Evolutionary conservation across 2,113 vertebrate genomes (phyloP).

Genomic region (Eudyptes chrysolophus): DNA sequence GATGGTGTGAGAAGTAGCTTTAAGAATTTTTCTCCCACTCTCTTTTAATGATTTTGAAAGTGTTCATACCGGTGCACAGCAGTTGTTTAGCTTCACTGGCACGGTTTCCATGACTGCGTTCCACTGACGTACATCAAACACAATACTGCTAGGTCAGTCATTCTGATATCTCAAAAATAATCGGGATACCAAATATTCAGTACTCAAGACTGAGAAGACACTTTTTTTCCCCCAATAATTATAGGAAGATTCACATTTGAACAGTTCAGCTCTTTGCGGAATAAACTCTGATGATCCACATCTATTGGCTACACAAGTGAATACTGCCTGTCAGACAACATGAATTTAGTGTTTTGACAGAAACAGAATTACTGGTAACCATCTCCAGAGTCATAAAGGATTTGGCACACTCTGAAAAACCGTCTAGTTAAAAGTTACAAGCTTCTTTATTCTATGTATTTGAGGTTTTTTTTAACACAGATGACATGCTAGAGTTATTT

Average conservation of each 20-base stretch:
- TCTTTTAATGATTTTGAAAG: background rate
- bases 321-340: background rate
- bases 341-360: background rate
- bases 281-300: background rate
- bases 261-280: background rate
- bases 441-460: background rate
- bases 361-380: background rate
- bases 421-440: background rate
- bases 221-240: background rate
- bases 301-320: background rate
- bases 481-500: background rate
- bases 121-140: background rate
- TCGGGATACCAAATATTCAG: background rate
- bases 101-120: fast-evolving
- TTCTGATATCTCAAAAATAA: background rate
- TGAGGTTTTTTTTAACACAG: background rate
- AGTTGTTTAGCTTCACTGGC: background rate
- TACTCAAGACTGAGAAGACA: background rate
- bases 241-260: background rate
- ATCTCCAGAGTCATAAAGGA: background rate
- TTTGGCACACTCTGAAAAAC: background rate
- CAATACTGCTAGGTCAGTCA: background rate
- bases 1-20: background rate
- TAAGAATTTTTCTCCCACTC: background rate
- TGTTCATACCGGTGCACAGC: background rate